These are phyloP conservation scores for Whitmania pigra DNA, from an alignment of 1,140 invertebrate genomes.

Conservation along the genomic window DNA sequence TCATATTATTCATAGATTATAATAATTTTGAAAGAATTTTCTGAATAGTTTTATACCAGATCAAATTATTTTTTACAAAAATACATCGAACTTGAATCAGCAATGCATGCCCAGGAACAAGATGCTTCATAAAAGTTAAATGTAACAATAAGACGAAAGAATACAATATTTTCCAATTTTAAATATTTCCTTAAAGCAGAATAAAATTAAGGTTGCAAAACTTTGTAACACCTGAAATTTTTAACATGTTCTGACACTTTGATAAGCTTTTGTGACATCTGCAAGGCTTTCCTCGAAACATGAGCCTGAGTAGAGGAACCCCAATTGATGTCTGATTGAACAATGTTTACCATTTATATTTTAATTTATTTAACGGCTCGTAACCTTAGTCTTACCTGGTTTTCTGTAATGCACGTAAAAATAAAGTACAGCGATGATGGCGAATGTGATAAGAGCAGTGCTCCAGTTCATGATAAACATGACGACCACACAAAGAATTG, in stretches of 20 bases:
- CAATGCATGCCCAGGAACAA: too few relatives aligned
- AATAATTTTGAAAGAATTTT: too few relatives aligned
- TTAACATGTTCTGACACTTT: slow-evolving; percentile 86
- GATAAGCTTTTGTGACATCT: slow-evolving; percentile 70
- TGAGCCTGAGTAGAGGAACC: slow-evolving; percentile 91
- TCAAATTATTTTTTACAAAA: neutral
- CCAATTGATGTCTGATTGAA: slow-evolving; percentile 74
- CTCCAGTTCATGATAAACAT: slow-evolving; percentile 91
- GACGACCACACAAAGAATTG: slow-evolving; percentile 71
- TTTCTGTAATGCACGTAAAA: slow-evolving; percentile 76
- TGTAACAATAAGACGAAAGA: too few relatives aligned
- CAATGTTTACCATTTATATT: neutral
- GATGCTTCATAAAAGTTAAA: too few relatives aligned
- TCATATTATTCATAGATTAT: too few relatives aligned
- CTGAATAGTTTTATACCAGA: neutral
- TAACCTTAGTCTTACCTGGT: slow-evolving; percentile 51
- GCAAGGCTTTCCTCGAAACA: slow-evolving; percentile 77
- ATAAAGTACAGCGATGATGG: slow-evolving; percentile 73
- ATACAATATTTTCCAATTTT: slow-evolving; percentile 6
- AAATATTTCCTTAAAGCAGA: neutral
- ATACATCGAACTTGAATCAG: neutral
- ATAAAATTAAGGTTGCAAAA: neutral
- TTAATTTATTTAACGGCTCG: neutral
- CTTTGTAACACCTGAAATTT: slow-evolving; percentile 58
- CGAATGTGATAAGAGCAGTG: slow-evolving; percentile 75